Evolutionary conservation across 2,113 vertebrate genomes (phyloP).

Genomic region (Mormoops blainvillei): DNA sequence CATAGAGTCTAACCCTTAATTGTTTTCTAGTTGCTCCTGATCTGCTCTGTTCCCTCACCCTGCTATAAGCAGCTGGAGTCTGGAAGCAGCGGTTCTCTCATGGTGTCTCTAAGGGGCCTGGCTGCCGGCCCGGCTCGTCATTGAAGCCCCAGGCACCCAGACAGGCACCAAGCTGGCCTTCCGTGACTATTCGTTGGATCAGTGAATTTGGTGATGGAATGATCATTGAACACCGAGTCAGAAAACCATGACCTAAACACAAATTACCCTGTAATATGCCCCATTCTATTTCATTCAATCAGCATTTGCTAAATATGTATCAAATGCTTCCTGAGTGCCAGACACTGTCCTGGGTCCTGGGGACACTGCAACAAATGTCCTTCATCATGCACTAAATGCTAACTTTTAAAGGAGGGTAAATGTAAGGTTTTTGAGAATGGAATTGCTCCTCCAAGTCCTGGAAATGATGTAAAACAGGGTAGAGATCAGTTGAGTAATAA

Average conservation of each 20-base stretch:
- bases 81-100: background rate
- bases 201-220: conserved; percentile 37
- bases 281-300: background rate
- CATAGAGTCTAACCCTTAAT: conserved; percentile 49
- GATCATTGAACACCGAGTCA: background rate
- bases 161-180: background rate
- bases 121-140: background rate
- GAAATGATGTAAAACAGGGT: background rate
- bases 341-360: background rate
- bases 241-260: background rate
- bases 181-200: conserved; percentile 37
- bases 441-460: background rate
- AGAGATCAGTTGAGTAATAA: background rate
- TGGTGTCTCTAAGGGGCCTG: background rate
- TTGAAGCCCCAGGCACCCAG: background rate
- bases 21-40: conserved; percentile 63
- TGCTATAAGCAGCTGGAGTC: conserved; percentile 48
- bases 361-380: too few relatives aligned
- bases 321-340: background rate
- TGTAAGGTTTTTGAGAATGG: background rate
- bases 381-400: background rate
- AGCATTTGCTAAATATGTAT: background rate
- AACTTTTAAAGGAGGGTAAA: background rate
- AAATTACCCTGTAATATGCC: background rate
- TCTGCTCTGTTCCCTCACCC: conserved; percentile 50